Evolutionary conservation across 1,140 invertebrate genomes (phyloP), one percentile per base, ranked within the genome.

Genomic region (Brachionus paranguensis): DNA sequence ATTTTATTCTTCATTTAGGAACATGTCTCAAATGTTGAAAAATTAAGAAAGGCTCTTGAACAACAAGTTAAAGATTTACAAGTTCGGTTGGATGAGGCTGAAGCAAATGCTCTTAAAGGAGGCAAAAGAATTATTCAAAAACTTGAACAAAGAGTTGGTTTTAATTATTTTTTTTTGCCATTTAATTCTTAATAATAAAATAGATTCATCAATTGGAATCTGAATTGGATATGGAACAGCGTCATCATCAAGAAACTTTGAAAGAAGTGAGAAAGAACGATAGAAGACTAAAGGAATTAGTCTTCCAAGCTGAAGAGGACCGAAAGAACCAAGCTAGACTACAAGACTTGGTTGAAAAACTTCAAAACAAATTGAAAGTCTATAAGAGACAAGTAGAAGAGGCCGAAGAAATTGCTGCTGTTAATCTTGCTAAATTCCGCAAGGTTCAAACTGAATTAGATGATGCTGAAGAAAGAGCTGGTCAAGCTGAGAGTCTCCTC

Each of bases 301-400:
- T 94, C 91, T 98, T 98, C 95, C 93, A 95, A 91, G 93, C 94
- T 84, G 96, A 98, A 87, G 96, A 98, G 89, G 96, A 98, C 91
- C 93, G 95, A 90, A 98, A 98, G 93, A 97, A 96, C 91, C 95
- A 97, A 91, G 95, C 97, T 89, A 94, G 95, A 88, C 95, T 97
- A 93, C 95, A 97, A 91, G 96, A 98, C 91, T 92, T 98, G 86
- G 95, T 98, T 86, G 97, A 99, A 91, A 98, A 98, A 93, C 93
- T 99, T 78, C 96, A 98, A 92, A 94, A 96, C 91, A 99, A 99
- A 93, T 97, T 99, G 92, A 98, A 98, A 92, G 96, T 95, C 85
- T 98, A 98, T 93, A 98, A 98, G 94, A 94, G 96, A 91, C 96
- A 98, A 92, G 97, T 98, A 88, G 97, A 98, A 89, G 97, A 99